These are phyloP conservation scores for Gymnoscopelus braueri DNA, from an alignment of 2,797 vertebrate genomes.

Conservation along the genomic window DNA sequence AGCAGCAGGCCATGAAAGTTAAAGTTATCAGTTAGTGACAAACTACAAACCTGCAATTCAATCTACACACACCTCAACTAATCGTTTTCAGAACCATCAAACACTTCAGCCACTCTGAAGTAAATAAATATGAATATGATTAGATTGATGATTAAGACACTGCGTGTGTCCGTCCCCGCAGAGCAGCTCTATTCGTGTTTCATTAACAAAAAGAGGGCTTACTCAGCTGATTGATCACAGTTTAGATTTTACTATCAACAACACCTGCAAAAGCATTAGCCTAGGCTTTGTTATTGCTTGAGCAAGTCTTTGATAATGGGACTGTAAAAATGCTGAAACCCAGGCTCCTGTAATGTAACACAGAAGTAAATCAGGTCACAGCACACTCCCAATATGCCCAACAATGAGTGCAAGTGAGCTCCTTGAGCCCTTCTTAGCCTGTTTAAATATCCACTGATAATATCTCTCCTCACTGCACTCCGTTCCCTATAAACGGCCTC, in stretches of 20 bases:
- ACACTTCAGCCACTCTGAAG: no score
- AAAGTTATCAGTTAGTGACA: no score
- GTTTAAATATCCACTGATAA: conserved; percentile 75
- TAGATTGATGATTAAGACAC: no score
- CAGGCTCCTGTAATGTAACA: conserved; percentile 63
- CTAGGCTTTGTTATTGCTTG: conserved; percentile 8
- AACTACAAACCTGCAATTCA: no score
- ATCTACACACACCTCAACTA: no score
- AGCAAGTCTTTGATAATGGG: conserved; percentile 23
- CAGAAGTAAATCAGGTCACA: conserved; percentile 73
- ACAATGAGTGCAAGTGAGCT: conserved; percentile 70
- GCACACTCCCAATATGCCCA: conserved; percentile 63
- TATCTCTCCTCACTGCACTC: conserved; percentile 52
- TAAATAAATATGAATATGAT: no score
- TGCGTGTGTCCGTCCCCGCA: no score
- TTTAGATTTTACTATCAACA: neutral
- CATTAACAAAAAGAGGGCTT: no score
- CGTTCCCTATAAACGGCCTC: conserved; percentile 39
- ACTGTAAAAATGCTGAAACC: conserved; percentile 22
- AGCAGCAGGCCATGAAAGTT: no score
- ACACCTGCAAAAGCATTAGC: neutral
- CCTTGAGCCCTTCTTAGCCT: conserved; percentile 55
- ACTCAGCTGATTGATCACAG: no score
- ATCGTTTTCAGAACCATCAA: no score
- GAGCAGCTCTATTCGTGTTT: no score